phyloP scores from a whole-genome alignment of 2,797 vertebrate species.

The Fistularia commersonii region DNA sequence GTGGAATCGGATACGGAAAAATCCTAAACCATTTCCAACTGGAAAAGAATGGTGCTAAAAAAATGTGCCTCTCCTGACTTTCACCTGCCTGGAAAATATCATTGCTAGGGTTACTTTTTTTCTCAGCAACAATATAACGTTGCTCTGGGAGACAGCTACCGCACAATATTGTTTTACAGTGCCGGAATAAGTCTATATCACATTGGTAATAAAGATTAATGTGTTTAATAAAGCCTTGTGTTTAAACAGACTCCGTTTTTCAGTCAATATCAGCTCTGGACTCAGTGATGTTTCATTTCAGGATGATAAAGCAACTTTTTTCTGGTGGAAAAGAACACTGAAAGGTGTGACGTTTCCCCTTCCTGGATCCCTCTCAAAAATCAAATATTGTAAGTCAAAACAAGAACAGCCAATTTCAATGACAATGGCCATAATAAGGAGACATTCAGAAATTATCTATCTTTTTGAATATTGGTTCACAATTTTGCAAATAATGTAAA shows the following conservation, averaged over 20 bases:
- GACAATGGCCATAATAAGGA: too few relatives aligned
- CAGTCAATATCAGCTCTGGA: background rate
- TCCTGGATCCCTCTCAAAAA: too few relatives aligned
- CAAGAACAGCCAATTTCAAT: too few relatives aligned
- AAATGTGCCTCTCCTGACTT: slow-evolving; percentile 59
- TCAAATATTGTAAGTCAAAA: too few relatives aligned
- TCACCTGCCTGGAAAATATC: slow-evolving; percentile 56
- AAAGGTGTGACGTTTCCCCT: too few relatives aligned
- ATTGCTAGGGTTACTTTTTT: slow-evolving; percentile 62
- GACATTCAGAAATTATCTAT: too few relatives aligned
- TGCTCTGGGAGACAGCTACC: slow-evolving; percentile 43
- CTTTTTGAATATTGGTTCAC: too few relatives aligned
- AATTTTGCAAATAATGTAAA: too few relatives aligned
- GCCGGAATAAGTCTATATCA: slow-evolving; percentile 23
- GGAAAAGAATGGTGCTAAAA: slow-evolving; percentile 62
- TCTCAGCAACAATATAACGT: slow-evolving; percentile 39
- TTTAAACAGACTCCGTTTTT: slow-evolving; percentile 11
- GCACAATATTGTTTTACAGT: slow-evolving; percentile 32
- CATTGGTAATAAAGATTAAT: slow-evolving; percentile 12
- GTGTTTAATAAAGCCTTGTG: slow-evolving; percentile 54
- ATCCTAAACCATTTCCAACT: slow-evolving; percentile 31
- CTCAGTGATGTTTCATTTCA: background rate
- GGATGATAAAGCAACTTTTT: background rate
- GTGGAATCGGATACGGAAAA: slow-evolving; percentile 27
- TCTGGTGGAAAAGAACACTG: background rate